phyloP scores from a whole-genome alignment of 2,888 invertebrate species.

The Drosophila ezoana region DNA sequence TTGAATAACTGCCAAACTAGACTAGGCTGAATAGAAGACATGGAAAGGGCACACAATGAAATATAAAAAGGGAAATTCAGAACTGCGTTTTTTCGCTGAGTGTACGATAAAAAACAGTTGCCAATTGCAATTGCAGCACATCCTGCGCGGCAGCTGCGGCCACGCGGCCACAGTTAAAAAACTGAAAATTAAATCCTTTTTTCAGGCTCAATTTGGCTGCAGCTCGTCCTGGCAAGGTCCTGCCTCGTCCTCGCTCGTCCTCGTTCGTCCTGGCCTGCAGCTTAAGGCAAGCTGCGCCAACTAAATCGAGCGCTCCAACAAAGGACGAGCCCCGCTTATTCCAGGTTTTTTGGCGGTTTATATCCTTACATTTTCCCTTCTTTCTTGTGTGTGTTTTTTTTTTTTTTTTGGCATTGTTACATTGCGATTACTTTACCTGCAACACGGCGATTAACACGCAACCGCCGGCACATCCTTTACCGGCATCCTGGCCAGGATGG shows the following conservation, averaged over 20 bases:
- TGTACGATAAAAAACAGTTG: constrained; percentile 20
- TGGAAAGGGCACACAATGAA: too few species aligned
- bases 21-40: too few species aligned
- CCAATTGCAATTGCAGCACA: constrained; percentile 27
- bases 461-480: constrained; percentile 45
- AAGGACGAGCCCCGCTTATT: constrained; percentile 15
- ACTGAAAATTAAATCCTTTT: constrained; percentile 83
- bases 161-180: constrained; percentile 64
- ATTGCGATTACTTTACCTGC: constrained; percentile 81
- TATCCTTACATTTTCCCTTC: constrained; percentile 2
- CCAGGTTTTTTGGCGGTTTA: constrained; percentile 51
- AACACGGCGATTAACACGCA: constrained; percentile 81
- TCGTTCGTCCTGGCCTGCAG: constrained; percentile 1
- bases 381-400: background rate
- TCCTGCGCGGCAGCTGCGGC: constrained; percentile 50
- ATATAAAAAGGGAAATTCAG: too few species aligned
- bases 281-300: constrained; percentile 78
- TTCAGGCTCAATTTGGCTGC: constrained; percentile 84
- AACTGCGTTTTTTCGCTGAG: constrained; percentile 5
- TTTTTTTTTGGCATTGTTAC: constrained; percentile 70
- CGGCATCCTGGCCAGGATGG: constrained; percentile 18
- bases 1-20: too few species aligned
- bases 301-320: constrained; percentile 54
- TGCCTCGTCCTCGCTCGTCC: too few species aligned
- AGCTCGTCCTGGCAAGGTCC: constrained; percentile 30